Conservation (phyloP, 2,797 vertebrate genomes). For the Limnodromus scolopaceus region DNA sequence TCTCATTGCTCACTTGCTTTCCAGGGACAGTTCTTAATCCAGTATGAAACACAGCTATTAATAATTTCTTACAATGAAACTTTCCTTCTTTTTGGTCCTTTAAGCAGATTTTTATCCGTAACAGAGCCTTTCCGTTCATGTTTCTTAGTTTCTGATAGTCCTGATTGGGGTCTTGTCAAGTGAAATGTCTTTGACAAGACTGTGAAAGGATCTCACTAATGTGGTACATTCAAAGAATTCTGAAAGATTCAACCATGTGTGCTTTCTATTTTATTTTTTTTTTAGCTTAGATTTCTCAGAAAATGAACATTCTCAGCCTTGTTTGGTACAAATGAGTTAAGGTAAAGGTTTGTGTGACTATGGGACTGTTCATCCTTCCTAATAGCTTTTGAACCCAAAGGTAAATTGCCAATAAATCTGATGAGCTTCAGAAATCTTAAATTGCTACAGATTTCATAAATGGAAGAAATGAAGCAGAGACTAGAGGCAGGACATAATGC, state of each 20-base stretch:
- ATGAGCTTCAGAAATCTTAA: neutral
- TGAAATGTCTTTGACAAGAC: neutral
- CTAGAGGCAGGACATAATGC: neutral
- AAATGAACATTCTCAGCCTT: neutral
- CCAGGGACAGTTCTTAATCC: neutral
- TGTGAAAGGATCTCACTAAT: neutral
- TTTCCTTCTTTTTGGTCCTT: neutral
- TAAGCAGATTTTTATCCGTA: neutral
- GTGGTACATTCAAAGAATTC: neutral
- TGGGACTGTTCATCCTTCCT: neutral
- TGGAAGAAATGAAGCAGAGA: neutral
- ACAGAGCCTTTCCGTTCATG: neutral
- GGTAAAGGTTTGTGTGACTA: neutral
- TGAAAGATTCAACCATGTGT: neutral
- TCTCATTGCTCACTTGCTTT: neutral
- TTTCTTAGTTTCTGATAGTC: neutral
- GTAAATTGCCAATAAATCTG: neutral
- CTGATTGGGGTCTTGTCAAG: neutral
- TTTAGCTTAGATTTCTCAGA: neutral
- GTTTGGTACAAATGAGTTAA: neutral
- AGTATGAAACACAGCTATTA: neutral
- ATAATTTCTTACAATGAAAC: neutral
- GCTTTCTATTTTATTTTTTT: neutral
- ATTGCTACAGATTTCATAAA: neutral
- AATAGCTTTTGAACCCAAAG: neutral